phyloP scores from a whole-genome alignment of 2,888 invertebrate species.

The Spodoptera picta region DNA sequence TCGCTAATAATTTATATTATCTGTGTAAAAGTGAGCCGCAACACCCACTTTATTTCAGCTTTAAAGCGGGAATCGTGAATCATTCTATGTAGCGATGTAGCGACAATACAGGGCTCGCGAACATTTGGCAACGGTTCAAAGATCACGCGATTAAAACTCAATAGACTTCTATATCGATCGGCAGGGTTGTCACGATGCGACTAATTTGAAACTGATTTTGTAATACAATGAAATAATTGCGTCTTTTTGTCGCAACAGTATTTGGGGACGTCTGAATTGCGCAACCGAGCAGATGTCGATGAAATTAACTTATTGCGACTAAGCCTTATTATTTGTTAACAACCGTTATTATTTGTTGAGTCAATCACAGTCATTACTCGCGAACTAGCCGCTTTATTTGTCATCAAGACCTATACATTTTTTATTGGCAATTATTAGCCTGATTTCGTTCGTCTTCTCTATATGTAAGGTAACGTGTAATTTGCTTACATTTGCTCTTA shows the following conservation, averaged over 20 bases:
- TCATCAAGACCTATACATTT: constrained; percentile 63
- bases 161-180: constrained; percentile 78
- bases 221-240: constrained; percentile 80
- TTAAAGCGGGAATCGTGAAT: constrained; percentile 60
- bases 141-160: constrained; percentile 83
- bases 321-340: constrained; percentile 80
- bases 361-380: constrained; percentile 75
- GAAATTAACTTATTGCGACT: constrained; percentile 78
- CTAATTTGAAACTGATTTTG: constrained; percentile 76
- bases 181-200: constrained; percentile 80
- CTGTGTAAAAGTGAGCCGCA: constrained; percentile 45
- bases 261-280: constrained; percentile 75
- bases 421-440: constrained; percentile 53
- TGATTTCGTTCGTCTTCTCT: constrained; percentile 44
- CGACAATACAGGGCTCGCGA: constrained; percentile 57
- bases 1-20: constrained; percentile 47
- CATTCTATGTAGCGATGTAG: constrained; percentile 57
- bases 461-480: constrained; percentile 43
- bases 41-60: constrained; percentile 44
- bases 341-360: constrained; percentile 79
- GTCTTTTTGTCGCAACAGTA: constrained; percentile 65
- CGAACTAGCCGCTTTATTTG: constrained; percentile 73
- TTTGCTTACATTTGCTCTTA: constrained; percentile 45
- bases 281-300: constrained; percentile 73
- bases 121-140: constrained; percentile 82